Evolutionary conservation across 2,797 vertebrate genomes (phyloP), one percentile per base, ranked within the genome.

Genomic region (Gambusia yucatana): DNA sequence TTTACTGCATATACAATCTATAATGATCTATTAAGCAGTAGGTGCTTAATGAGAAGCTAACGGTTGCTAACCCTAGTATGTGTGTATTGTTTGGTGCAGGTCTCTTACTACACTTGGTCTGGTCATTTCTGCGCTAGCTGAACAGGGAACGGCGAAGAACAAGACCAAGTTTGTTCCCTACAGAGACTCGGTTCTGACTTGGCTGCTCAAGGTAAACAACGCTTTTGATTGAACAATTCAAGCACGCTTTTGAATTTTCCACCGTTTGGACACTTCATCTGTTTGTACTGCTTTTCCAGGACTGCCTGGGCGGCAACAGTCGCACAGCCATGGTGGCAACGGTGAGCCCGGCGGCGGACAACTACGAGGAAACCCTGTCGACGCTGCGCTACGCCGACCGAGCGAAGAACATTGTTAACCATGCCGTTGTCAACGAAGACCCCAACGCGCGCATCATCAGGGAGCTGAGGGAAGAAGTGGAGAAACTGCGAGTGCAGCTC

Each of bases 271-370:
- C 17, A 3, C 71, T 50, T 59, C 0, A 0, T 76, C 3, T 6
- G 0, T 46, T 72, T 41, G 33, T 48, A 4, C 20, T 7, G 1
- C 70, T 44, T 78, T 65, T 89, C 2, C 86, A 99, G 98, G 98
- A 99, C 89, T 98, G 98, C 86, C 96, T 99, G 10, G 98, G 98
- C 0, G 98, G 98, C 9, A 99, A 99, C 93, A 99, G 98, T 84
- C 98, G 98, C 87, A 99, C 98, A 0, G 98, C 98, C 1, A 99
- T 99, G 98, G 97, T 99, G n/a, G 98, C 98, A 10, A 99, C 98
- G 0, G 97, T 99, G 72, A 99, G 98, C 87, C 98, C 98, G 0
- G 94, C 98, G 0, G 98, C 98, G 0, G 98, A 99, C 91, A 99
- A 97, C 92, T 99, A 98, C 0, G 98, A 99, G 0, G 98, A 99